Conservation (phyloP, 2,113 vertebrate genomes). For the Bujurquina vittata region DNA sequence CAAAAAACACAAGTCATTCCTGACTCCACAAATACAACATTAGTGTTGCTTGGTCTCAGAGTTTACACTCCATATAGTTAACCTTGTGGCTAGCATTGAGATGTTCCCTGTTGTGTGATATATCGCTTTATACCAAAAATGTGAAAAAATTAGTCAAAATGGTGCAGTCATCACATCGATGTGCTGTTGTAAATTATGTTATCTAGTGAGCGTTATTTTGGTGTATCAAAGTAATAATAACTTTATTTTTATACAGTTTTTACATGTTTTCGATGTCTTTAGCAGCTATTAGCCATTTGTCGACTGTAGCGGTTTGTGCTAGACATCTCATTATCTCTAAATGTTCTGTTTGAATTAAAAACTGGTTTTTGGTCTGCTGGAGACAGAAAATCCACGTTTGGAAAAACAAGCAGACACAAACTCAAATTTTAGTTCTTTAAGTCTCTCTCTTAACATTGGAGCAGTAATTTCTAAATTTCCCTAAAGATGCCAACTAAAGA, state of each 20-base stretch:
- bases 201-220: conserved; percentile 34
- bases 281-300: conserved; percentile 57
- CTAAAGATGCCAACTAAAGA: neutral
- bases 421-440: neutral
- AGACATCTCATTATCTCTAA: conserved; percentile 12
- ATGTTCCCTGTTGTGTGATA: conserved; percentile 8
- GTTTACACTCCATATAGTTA: neutral
- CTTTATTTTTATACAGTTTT: conserved; percentile 80
- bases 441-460: neutral
- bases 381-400: neutral
- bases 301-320: neutral
- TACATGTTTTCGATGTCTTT: conserved; percentile 78
- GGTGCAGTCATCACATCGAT: conserved; percentile 43
- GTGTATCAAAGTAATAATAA: conserved; percentile 64
- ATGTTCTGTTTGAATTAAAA: neutral
- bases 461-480: neutral
- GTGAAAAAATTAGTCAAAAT: conserved; percentile 33
- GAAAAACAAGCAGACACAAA: neutral
- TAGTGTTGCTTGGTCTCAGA: neutral
- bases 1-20: neutral
- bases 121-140: conserved; percentile 68
- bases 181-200: conserved; percentile 41
- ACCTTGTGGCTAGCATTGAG: neutral
- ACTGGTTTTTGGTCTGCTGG: neutral
- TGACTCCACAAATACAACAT: neutral